Base-by-base conservation (phyloP, 2,888 invertebrate species). In the Diarsia dahlii region DNA sequence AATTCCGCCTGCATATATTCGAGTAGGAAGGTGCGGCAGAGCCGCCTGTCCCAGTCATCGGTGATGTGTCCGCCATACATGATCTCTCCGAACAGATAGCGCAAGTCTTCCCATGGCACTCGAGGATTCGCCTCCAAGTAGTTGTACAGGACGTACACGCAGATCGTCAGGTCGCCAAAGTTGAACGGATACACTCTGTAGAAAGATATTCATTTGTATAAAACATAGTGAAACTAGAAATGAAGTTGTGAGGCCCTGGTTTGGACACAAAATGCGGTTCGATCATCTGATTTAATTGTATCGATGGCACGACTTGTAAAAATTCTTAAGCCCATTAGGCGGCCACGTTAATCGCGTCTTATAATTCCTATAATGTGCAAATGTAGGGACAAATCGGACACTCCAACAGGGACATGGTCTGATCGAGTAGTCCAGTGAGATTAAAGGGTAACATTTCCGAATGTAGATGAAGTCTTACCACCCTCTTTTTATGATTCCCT, bases 61-160 rank as follows among this genome's bases (percentile, higher is more conserved):
- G 99, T 99, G 89, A 99, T 99, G 91, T 99, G 99, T 0, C 99
- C 99, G 1, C 99, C 99, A 91, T 99, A 99, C 99, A 99, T 99
- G 88, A 99, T 99, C 95, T 99, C 99, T 0, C 99, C 99, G 92
- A 99, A 99, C 34, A 99, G 96, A 93, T 99, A 99, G 2, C 99
- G 97, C 87, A 99, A 95, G 95, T 99, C 99, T 93, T 99, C 99
- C 99, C 99, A 99, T 0, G 99, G 99, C 10, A 99, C 98, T 86
- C 98, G 97, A 62, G 97, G 97, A 89, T 98, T 99, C 72, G 98
- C 98, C 91, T 99, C 99, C 91, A 99, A 94, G 93, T 99, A 99
- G 94, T 99, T 99, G 93, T 97, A 98, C 28, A 99, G 93, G 0
- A 99, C 99, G 92, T 98, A 98, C 4, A 98, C 98, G 90, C 99